Base-by-base conservation (phyloP, 2,113 vertebrate species). In the Vulpes lagopus region DNA sequence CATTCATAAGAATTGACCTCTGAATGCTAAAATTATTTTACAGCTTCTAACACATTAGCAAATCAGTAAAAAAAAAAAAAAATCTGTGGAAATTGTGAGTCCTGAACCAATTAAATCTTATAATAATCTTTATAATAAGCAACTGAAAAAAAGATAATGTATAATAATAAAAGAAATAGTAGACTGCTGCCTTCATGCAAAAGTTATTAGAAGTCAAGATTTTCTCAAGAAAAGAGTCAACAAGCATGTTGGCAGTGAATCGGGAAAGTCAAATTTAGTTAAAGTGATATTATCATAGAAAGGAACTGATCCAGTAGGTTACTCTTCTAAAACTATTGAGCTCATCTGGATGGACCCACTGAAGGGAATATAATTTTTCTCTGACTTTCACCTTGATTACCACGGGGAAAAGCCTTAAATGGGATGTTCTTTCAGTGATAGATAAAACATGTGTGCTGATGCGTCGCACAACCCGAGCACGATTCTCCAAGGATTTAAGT, bases 301-400 rank as follows among this genome's bases (percentile, higher is more conserved):
- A 96, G 57, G 78, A 98, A 74, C 12, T 35, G 87, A 87, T 23
- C 62, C 53, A 38, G 92, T 8, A 90, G 22, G 35, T 97, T 25
- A 17, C 69, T 17, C 81, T 96, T 65, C 87, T 80, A 69, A 81
- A 96, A 96, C 95, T 0, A 1, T 3, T 90, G 91, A 81, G 89
- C 85, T 95, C 85, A 65, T 85, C 94, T 51, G 94, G 94, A 81
- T 94, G 87, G 25, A 65, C 91, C 73, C 97, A 97, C 97, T 73
- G 89, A 94, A 96, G 97, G 80, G 97, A 98, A 94, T 27, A 78
- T 76, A 67, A 53, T 85, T 97, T 92, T 98, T 64, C 96, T 82
- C 94, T 91, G 65, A 89, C 91, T 93, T 73, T 82, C 82, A 57
- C 94, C 97, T 97, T 98, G 97, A 97, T 98, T 98, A 87, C 97